Base-by-base conservation (phyloP, 2,797 vertebrate species). In the Etheostoma nigrum region DNA sequence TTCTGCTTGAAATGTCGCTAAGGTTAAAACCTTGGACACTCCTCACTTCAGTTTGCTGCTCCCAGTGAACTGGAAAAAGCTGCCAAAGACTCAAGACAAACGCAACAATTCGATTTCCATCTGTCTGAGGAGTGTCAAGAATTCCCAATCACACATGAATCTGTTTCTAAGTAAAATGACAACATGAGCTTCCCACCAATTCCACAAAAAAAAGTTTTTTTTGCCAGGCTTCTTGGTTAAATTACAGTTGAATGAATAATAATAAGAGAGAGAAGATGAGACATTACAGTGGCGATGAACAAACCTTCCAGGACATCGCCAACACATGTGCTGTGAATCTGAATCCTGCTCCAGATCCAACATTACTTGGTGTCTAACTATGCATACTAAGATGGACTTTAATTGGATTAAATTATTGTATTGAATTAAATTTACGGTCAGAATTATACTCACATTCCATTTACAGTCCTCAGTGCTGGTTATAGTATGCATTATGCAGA, bases 341-440 rank as follows among this genome's bases (percentile, higher is more conserved):
- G 9, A 47, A 61, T 74, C 76, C 67, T 42, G 66, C 36, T 76
- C 58, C 86, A 51, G 54, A 72, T 86, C 81, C 89, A 83, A 42
- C 80, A 81, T 90, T 64, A 91, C 87, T 86, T 54, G 52, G 64
- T 71, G 91, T 92, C 89, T 86, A 83, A 91, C 76, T 84, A 91
- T 92, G 90, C 84, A 83, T 83, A 76, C 85, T 47, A 73, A 49
- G 69, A 67, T 49, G 49, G 73, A 67, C 30, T 80, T 67, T 85
- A 85, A 92, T 91, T 87, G 21, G 53, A 88, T 86, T 88, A 83
- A 79, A 82, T 64, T 77, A 82, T 81, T 82, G 72, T 67, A 48
- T 54, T 66, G 66, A 84, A 84, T 84, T 57, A 53, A 72, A 90
- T 85, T 77, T 83, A 88, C 30, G 60, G 73, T 81, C 58, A 60